Conservation (phyloP, 2,888 invertebrate species). For the Euproctis similis region DNA sequence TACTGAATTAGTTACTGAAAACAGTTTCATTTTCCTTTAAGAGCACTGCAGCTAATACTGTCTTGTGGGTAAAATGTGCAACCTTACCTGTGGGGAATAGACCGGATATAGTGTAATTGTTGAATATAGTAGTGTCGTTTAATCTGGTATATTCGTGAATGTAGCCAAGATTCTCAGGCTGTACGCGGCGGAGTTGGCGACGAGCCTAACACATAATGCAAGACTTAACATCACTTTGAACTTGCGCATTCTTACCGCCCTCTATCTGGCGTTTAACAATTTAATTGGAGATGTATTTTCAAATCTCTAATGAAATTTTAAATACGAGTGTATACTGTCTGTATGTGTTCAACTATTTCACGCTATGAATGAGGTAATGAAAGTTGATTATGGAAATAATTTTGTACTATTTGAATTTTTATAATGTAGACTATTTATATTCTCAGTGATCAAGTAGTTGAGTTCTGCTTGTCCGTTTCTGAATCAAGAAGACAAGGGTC, state of each 20-base stretch:
- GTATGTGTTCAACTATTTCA: too few species aligned
- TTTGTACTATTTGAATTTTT: too few species aligned
- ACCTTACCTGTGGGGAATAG: conserved; percentile 61
- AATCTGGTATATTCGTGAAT: conserved; percentile 71
- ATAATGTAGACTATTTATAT: too few species aligned
- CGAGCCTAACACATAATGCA: conserved; percentile 64
- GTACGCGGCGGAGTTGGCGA: conserved; percentile 65
- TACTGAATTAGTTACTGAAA: conserved; percentile 69
- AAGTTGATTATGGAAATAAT: too few species aligned
- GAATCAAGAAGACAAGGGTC: too few species aligned
- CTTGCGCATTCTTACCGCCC: conserved; percentile 39
- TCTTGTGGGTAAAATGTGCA: conserved; percentile 68
- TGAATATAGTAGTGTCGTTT: conserved; percentile 68
- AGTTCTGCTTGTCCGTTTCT: too few species aligned
- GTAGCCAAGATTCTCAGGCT: conserved; percentile 69
- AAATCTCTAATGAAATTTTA: too few species aligned
- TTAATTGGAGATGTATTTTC: too few species aligned
- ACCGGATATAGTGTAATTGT: conserved; percentile 68
- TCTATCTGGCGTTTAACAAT: conserved; percentile 31
- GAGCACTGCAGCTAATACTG: conserved; percentile 76
- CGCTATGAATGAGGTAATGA: too few species aligned
- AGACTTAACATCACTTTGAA: conserved; percentile 49
- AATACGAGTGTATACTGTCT: too few species aligned
- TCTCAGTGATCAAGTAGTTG: too few species aligned
- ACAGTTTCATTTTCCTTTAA: conserved; percentile 77